These are phyloP conservation scores for Ovis aries DNA, from an alignment of 2,113 vertebrate species.

Conservation along the genomic window DNA sequence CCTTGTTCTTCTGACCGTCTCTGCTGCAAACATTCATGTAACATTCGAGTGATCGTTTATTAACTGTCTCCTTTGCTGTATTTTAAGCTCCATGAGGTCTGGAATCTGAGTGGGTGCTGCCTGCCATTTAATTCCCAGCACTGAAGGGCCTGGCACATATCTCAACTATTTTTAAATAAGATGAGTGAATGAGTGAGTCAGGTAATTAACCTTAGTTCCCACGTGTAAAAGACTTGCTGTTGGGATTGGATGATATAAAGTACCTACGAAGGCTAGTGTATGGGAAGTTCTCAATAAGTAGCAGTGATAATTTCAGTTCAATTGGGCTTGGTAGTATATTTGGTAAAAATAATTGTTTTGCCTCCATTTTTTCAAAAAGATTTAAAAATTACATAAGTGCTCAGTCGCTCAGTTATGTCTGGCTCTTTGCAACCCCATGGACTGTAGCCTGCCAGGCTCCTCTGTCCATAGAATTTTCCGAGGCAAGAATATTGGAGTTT, in stretches of 20 bases:
- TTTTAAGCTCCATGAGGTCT: background rate
- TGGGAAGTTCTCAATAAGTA: background rate
- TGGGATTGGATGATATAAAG: background rate
- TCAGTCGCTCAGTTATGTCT: background rate
- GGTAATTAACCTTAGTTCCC: background rate
- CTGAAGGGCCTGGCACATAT: background rate
- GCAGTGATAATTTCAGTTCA: background rate
- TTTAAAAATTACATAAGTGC: background rate
- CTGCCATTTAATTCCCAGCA: background rate
- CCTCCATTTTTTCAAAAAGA: background rate
- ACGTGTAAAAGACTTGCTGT: background rate
- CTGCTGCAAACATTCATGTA: background rate
- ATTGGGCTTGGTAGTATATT: background rate
- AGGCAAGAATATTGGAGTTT: background rate
- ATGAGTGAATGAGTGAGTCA: background rate
- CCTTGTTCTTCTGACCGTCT: background rate
- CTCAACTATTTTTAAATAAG: background rate
- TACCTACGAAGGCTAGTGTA: background rate
- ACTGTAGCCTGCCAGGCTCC: background rate
- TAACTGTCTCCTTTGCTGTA: background rate
- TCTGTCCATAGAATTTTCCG: background rate
- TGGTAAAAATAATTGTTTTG: background rate
- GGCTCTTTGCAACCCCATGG: background rate
- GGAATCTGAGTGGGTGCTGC: background rate
- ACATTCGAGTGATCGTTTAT: background rate